Evolutionary conservation across 2,888 invertebrate genomes (phyloP), one percentile per base, ranked within the genome.

Genomic region (Hydroisotoma schaefferi): DNA sequence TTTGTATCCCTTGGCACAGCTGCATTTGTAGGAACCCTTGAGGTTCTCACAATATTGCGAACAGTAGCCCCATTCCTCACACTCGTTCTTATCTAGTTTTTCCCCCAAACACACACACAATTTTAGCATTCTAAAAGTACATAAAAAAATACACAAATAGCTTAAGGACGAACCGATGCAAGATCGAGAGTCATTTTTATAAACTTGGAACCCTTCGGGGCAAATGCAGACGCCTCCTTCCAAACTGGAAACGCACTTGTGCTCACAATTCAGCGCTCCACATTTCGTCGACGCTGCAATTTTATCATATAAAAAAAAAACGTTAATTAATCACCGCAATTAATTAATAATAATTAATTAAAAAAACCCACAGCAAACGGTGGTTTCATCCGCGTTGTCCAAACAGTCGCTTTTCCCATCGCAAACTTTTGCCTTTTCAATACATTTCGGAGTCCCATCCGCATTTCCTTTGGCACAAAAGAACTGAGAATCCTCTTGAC

Each of bases 81-180:
- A 93, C 78, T 98, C 97, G 79, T 98, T 87, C 71, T 90, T 83
- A 80, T 99, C 98, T 84, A 75, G n/a, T n/a, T n/a, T n/a, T n/a
- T n/a, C n/a, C n/a, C n/a, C n/a, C n/a, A n/a, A n/a, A n/a, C 10
- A 74, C 67, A 25, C 8, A 8, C 8, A 25, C 47, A 20, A 57
- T 44, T 49, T 38, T 53, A 40, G 28, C 22, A 22, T 46, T 15
- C 15, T n/a, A 46, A 46, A 46, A 49, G 12, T n/a, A n/a, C n/a
- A n/a, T n/a, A n/a, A n/a, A n/a, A n/a, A n/a, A n/a, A n/a, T n/a
- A n/a, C n/a, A n/a, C n/a, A n/a, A n/a, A n/a, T n/a, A n/a, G n/a
- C n/a, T n/a, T n/a, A n/a, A n/a, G n/a, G n/a, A 28, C 78, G 75
- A 75, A 84, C 85, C 85, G 37, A 85, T 82, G 77, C 98, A 98